Evolutionary conservation across 2,113 vertebrate species (phyloP), one percentile per base, ranked within the genome.

Genomic region (Datnioides undecimradiatus): DNA sequence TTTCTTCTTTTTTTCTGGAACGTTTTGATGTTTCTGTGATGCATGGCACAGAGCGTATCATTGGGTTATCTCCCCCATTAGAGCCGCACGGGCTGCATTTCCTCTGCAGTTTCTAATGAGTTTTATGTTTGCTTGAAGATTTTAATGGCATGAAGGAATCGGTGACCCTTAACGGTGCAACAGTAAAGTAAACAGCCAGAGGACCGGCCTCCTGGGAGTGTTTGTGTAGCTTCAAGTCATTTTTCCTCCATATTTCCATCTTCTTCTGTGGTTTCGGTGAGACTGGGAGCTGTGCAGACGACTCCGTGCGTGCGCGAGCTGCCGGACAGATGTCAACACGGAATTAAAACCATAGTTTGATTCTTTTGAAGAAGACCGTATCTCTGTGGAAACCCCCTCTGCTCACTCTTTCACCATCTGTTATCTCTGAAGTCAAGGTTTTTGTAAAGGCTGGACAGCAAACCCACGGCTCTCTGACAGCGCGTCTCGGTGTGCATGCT

Each of bases 81-180:
- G 76, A 75, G 78, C 73, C 74, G 58, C 63, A 71, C 74, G 48
- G 83, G 87, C 87, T 79, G 84, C 46, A 27, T 83, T 88, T 84
- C 76, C 51, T 75, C 73, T 38, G 51, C 82, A 72, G 64, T 76
- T 88, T 90, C 80, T 91, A 91, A 92, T 84, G 83, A 92, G 84
- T 85, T 83, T 74, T 73, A 76, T 86, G 87, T 91, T 91, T 88
- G 89, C 87, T 87, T 89, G 68, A 43, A 59, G 75, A 83, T 91
- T 88, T 90, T 90, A 93, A 92, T 92, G 90, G 86, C 87, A 86
- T 71, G 78, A 90, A 89, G 80, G 91, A 93, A 89, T 82, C 89
- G 45, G 72, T 91, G 92, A 91, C 87, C 91, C 87, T 82, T 85
- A 82, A 73, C 86, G 79, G 76, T 41, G 40, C 84, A 87, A 80